phyloP scores from a whole-genome alignment of 2,888 invertebrate species.

The Platycnemis pennipes region DNA sequence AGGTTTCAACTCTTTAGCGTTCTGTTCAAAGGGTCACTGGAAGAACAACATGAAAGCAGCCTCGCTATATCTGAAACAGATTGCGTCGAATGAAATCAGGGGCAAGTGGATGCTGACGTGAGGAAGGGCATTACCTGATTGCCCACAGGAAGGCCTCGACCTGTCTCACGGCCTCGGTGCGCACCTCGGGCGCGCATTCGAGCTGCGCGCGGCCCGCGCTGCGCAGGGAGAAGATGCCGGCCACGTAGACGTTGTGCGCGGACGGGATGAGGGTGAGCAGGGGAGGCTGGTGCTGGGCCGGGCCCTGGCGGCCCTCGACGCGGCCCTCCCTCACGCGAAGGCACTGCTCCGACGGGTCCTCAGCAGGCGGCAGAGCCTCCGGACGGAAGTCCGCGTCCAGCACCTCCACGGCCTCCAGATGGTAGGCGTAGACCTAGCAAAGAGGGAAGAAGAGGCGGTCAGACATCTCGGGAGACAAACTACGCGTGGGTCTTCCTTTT shows the following conservation, averaged over 20 bases:
- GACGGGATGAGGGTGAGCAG: slow-evolving; percentile 70
- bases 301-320: not conserved
- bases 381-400: slow-evolving; percentile 43
- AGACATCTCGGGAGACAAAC: no score
- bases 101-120: no score
- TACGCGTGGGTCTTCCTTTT: no score
- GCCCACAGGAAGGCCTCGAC: slow-evolving; percentile 79
- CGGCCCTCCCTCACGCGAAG: slow-evolving; percentile 66
- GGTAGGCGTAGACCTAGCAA: slow-evolving; percentile 59
- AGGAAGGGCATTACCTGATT: slow-evolving; percentile 71
- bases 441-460: no score
- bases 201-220: slow-evolving; percentile 74
- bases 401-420: slow-evolving; percentile 62
- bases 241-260: slow-evolving; percentile 71
- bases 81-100: no score
- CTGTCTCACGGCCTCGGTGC: slow-evolving; percentile 75
- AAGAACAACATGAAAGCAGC: no score
- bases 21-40: no score
- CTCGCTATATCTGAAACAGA: no score
- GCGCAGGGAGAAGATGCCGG: slow-evolving; percentile 75
- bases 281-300: slow-evolving; percentile 45
- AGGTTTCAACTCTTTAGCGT: no score
- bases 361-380: not conserved
- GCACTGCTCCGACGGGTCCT: slow-evolving; percentile 34
- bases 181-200: slow-evolving; percentile 73